phyloP scores from a whole-genome alignment of 2,888 invertebrate genomes.

The Epirrita christyi region DNA sequence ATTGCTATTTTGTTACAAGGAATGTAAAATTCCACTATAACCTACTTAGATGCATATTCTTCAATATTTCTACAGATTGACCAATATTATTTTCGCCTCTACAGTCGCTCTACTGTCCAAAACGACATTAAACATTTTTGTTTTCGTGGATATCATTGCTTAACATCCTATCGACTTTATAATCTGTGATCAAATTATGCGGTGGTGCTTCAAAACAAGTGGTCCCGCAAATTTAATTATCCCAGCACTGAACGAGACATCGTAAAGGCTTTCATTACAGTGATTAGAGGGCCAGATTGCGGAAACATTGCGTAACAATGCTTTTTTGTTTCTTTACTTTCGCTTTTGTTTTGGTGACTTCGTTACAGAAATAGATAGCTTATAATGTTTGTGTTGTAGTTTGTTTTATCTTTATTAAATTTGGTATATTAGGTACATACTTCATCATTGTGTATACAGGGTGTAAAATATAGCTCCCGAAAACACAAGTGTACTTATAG shows the following conservation, averaged over 20 bases:
- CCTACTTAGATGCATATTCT: too few relatives aligned
- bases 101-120: too few relatives aligned
- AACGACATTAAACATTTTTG: too few relatives aligned
- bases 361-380: slow-evolving; percentile 17
- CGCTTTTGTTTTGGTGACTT: slow-evolving; percentile 23
- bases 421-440: neutral
- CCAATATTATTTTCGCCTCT: too few relatives aligned
- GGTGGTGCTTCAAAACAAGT: slow-evolving; percentile 46
- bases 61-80: too few relatives aligned
- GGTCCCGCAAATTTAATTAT: slow-evolving; percentile 52
- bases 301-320: slow-evolving; percentile 40
- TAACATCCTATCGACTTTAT: slow-evolving; percentile 40
- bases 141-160: neutral
- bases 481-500: too few relatives aligned
- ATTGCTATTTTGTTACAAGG: too few relatives aligned
- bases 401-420: neutral
- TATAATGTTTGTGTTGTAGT: slow-evolving; percentile 1
- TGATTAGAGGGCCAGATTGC: slow-evolving; percentile 46
- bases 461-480: too few relatives aligned
- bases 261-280: slow-evolving; percentile 49
- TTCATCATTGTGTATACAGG: neutral
- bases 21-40: too few relatives aligned
- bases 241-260: slow-evolving; percentile 43
- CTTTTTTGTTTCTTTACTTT: slow-evolving; percentile 30
- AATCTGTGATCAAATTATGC: slow-evolving; percentile 45